Evolutionary conservation across 2,797 vertebrate species (phyloP).

Genomic region (Lepidocolaptes lacrymiger): DNA sequence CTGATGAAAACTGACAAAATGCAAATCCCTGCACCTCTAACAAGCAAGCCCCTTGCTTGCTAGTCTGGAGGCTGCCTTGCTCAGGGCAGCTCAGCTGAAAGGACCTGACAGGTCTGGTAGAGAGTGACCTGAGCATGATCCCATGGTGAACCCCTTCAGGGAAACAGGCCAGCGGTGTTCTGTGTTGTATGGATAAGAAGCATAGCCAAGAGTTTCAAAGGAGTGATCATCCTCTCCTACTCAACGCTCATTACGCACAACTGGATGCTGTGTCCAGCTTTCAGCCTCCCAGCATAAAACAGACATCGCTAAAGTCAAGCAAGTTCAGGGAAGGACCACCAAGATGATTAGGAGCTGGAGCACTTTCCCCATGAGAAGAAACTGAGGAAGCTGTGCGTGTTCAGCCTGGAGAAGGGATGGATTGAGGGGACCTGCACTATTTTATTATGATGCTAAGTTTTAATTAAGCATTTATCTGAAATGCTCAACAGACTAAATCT

Average conservation of each 20-base stretch:
- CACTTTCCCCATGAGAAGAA: neutral
- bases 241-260: neutral
- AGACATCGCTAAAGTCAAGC: neutral
- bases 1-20: neutral
- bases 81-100: neutral
- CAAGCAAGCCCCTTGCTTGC: neutral
- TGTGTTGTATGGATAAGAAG: neutral
- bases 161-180: fast-evolving
- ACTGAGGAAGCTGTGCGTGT: neutral
- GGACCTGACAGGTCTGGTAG: neutral
- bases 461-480: neutral
- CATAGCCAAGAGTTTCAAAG: neutral
- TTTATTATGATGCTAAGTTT: neutral
- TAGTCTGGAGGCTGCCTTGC: neutral
- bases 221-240: neutral
- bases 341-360: neutral
- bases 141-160: neutral
- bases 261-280: neutral
- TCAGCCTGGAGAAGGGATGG: neutral
- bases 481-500: neutral
- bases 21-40: neutral
- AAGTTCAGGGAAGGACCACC: neutral
- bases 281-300: neutral
- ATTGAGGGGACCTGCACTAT: neutral
- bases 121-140: neutral